Evolutionary conservation across 2,113 vertebrate species (phyloP).

Genomic region (Prolemur simus): DNA sequence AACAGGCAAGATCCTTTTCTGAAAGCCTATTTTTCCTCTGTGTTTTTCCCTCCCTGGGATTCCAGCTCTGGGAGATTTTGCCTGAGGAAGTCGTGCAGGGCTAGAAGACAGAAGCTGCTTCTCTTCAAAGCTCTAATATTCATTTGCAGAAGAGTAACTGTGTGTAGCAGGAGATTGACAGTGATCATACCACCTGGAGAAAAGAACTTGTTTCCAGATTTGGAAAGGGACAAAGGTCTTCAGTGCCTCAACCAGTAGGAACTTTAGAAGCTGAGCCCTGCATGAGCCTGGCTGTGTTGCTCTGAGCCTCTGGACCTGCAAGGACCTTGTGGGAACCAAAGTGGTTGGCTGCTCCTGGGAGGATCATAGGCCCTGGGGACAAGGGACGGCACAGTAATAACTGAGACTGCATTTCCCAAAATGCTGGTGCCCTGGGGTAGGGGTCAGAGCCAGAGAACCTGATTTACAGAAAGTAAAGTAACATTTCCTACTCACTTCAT

Average conservation of each 20-base stretch:
- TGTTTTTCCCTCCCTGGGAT: background rate
- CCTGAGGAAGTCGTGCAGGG: background rate
- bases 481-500: background rate
- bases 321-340: background rate
- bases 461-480: background rate
- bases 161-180: too few relatives aligned
- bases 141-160: background rate
- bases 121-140: background rate
- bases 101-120: background rate
- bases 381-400: rapidly evolving
- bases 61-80: background rate
- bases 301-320: background rate
- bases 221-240: background rate
- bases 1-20: background rate
- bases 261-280: background rate
- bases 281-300: too few relatives aligned
- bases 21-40: background rate
- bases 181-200: too few relatives aligned
- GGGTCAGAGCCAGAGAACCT: background rate
- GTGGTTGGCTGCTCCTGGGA: background rate
- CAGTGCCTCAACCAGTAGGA: background rate
- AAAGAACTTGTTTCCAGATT: background rate
- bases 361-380: background rate
- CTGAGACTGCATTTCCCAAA: background rate
- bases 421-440: background rate